Conservation (phyloP, 2,888 invertebrate species). For the Nephrotoma guestfalica region DNA sequence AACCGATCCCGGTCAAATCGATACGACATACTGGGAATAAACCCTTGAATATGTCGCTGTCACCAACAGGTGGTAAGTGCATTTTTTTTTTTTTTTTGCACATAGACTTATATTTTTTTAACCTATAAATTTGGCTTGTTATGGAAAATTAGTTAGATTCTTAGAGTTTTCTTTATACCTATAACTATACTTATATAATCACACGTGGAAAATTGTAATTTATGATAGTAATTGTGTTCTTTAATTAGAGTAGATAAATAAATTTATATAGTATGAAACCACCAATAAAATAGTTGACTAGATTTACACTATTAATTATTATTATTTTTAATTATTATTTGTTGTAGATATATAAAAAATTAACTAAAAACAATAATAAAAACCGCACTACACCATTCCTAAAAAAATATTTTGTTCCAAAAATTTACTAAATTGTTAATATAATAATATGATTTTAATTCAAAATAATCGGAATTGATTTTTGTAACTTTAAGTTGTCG, state of each 20-base stretch:
- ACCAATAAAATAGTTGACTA: neutral
- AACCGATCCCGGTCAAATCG: constrained; percentile 42
- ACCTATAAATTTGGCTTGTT: neutral
- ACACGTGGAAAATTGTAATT: neutral
- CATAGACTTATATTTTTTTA: neutral
- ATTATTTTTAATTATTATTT: neutral
- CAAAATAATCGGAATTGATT: neutral
- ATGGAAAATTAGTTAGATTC: neutral
- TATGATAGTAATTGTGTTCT: neutral
- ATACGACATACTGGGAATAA: constrained; percentile 42
- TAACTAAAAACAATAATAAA: neutral
- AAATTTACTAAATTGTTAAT: neutral
- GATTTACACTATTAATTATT: neutral
- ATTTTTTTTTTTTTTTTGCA: neutral
- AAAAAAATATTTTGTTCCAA: neutral
- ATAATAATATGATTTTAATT: neutral
- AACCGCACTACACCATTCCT: neutral
- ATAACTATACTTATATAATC: neutral
- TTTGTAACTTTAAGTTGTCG: neutral
- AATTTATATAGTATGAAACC: neutral
- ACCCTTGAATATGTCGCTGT: constrained; percentile 22
- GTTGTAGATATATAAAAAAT: neutral
- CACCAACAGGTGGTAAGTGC: constrained; percentile 33
- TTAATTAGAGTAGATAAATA: neutral
- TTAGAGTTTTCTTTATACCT: neutral